These are phyloP conservation scores for Euphydryas editha DNA, from an alignment of 2,888 invertebrate genomes.

Conservation along the genomic window DNA sequence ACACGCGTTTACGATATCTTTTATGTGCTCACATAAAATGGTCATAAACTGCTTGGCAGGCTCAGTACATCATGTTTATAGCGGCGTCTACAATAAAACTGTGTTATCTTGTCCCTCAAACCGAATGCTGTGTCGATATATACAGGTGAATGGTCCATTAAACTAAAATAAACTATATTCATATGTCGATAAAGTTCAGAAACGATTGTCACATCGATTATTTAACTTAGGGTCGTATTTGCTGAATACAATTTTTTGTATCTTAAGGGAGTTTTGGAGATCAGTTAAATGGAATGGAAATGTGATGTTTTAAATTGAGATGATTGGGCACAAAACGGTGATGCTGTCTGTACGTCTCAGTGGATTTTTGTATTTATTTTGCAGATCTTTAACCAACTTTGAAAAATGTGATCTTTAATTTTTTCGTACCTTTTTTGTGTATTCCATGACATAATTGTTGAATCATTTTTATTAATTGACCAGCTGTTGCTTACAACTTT, in stretches of 20 bases:
- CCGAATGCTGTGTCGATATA: slow-evolving; percentile 20
- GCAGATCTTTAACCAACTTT: too few species aligned
- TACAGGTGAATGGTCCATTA: slow-evolving; percentile 21
- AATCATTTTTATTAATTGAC: too few species aligned
- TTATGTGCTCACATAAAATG: slow-evolving; percentile 42
- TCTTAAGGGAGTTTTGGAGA: neutral
- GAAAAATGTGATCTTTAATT: neutral
- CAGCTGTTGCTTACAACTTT: too few species aligned
- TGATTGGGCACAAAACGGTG: neutral
- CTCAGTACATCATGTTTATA: slow-evolving; percentile 39
- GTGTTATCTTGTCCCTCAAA: slow-evolving; percentile 30
- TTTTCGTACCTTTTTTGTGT: neutral
- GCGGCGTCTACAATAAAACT: slow-evolving; percentile 32
- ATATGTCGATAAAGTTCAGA: slow-evolving; percentile 22
- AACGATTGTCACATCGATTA: neutral
- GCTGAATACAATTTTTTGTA: slow-evolving; percentile 4
- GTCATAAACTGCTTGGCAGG: slow-evolving; percentile 41
- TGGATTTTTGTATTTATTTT: neutral
- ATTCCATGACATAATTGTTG: too few species aligned
- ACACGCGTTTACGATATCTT: slow-evolving; percentile 40
- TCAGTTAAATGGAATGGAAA: neutral
- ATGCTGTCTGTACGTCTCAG: neutral
- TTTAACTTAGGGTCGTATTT: neutral
- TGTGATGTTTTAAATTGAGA: neutral
- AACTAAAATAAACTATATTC: slow-evolving; percentile 21